phyloP scores from a whole-genome alignment of 2,113 vertebrate species.

The Hyla sarda region DNA sequence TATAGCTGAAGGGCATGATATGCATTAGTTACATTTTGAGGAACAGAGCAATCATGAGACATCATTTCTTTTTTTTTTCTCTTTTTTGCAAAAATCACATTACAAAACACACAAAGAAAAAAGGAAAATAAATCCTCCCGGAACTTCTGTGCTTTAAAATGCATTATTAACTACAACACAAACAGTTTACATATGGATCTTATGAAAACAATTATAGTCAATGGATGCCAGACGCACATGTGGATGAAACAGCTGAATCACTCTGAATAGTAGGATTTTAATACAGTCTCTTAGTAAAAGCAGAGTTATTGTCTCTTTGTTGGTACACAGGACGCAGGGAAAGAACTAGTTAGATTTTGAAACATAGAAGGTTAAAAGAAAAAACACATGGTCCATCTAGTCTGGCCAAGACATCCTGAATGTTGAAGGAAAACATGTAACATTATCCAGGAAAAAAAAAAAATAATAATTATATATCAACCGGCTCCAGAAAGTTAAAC shows the following conservation, averaged over 20 bases:
- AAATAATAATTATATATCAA: too few species aligned
- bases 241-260: slow-evolving; percentile 51
- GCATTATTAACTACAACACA: neutral
- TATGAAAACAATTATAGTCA: neutral
- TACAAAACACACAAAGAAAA: neutral
- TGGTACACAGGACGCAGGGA: neutral
- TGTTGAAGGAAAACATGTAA: too few species aligned
- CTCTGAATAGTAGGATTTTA: slow-evolving; percentile 9
- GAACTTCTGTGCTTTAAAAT: neutral
- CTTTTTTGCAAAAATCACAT: too few species aligned
- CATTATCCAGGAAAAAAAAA: too few species aligned
- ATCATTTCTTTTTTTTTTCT: neutral
- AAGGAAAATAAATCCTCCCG: neutral
- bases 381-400: too few species aligned
- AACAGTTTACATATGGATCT: slow-evolving; percentile 3
- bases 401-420: neutral
- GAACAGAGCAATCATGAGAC: neutral
- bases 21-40: too few species aligned
- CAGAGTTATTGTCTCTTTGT: neutral
- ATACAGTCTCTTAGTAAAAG: neutral
- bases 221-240: slow-evolving; percentile 26
- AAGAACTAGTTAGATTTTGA: neutral
- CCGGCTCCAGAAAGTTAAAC: too few species aligned
- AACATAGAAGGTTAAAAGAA: neutral
- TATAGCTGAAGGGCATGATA: too few species aligned